These are phyloP conservation scores for Pristionchus maxplancki DNA, from an alignment of 2,888 invertebrate species.

Conservation along the genomic window DNA sequence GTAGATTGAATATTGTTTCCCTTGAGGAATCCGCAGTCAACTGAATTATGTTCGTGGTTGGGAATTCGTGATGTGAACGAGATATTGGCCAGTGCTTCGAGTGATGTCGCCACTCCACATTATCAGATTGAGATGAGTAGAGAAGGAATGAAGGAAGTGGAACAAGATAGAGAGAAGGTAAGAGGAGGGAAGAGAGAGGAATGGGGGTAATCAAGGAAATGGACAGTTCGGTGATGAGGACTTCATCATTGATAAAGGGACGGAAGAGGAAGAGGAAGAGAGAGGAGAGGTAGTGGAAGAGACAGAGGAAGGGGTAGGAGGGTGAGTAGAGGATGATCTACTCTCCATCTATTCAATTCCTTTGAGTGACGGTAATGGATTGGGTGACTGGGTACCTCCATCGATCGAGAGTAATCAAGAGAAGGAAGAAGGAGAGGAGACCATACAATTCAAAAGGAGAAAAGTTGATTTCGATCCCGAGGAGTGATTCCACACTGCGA, in stretches of 20 bases:
- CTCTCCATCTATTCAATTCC: neutral
- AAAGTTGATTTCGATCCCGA: slow-evolving; percentile 45
- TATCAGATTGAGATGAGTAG: slow-evolving; percentile 54
- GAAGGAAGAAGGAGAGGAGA: slow-evolving; percentile 5
- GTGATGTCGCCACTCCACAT: slow-evolving; percentile 57
- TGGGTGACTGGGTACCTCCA: slow-evolving; percentile 23
- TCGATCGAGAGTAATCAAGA: neutral
- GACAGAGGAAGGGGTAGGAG: neutral
- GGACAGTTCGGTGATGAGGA: slow-evolving; percentile 62
- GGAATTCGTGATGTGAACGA: slow-evolving; percentile 72
- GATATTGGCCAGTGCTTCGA: neutral
- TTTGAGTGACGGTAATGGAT: neutral
- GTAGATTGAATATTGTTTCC: neutral
- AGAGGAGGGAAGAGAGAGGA: neutral
- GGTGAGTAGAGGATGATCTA: neutral
- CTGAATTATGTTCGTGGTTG: slow-evolving; percentile 70
- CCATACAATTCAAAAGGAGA: slow-evolving; percentile 36
- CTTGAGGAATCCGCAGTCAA: slow-evolving; percentile 72
- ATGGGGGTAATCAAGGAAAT: neutral
- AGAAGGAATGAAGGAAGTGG: slow-evolving; percentile 39
- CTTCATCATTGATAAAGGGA: slow-evolving; percentile 61
- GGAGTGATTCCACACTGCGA: neutral
- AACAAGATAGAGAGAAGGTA: slow-evolving; percentile 52
- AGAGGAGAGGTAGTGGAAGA: slow-evolving; percentile 2
- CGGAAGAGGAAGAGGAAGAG: slow-evolving; percentile 23